Base-by-base conservation (phyloP, 2,113 vertebrate species). In the Chauna torquata region DNA sequence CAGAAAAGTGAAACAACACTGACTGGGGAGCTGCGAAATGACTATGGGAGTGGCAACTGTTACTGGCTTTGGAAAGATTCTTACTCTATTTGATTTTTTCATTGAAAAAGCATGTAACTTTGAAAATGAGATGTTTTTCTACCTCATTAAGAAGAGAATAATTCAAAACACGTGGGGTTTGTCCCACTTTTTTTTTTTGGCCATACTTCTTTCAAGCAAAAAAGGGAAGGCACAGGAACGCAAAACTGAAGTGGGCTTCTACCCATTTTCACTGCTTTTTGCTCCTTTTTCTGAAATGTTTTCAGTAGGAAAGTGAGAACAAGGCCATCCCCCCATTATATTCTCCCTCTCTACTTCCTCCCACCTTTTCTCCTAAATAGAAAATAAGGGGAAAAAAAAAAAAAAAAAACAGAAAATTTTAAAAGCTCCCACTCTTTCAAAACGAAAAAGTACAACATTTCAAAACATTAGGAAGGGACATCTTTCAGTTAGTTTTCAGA, bases 301-400 rank as follows among this genome's bases (percentile, higher is more conserved):
- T 94, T 88, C 92, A 97, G 95, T 92, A 90, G 95, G 95, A 96
- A 96, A 96, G 96, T 97, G 96, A 94, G 96, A 96, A 96, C 92
- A 95, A 96, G 96, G 96, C 96, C 96, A 97, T 97, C 95, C 94
- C 96, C 94, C 96, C 92, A 95, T 94, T 96, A 97, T 97, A 97
- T 97, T 77, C 81, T 83, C 61, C 94, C 79, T 95, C 92, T 95
- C 94, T 95, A 94, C 94, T 82, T 97, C 95, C 76, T 90, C 86
- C 70, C 82, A 90, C 93, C 75, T 94, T 90, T 78, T 93, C 75
- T 81, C 72, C 82, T 78, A 96, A 95, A 94, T 96, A 94, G 90
- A 93, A 97, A 93, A 97, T 95, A 89, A 82, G 71, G 42, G 87
- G 42, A 19, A 81, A 92, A 88, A 94, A 61, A 91, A 14, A 20